phyloP scores from a whole-genome alignment of 1,140 invertebrate genomes.

The Microplitis demolitor region DNA sequence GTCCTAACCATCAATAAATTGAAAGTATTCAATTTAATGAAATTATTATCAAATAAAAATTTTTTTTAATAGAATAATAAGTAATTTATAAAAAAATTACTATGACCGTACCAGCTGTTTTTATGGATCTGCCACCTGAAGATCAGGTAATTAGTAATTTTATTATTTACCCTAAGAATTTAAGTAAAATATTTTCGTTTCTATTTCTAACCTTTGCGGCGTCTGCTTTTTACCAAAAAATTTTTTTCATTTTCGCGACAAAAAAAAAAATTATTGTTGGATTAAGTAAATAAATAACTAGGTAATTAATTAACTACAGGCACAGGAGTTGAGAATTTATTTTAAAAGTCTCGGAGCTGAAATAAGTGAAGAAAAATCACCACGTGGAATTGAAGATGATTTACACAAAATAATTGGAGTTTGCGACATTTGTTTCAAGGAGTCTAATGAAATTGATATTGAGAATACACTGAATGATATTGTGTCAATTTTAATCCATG shows the following conservation, averaged over 20 bases:
- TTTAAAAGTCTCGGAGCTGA: constrained; percentile 90
- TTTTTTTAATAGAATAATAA: background rate
- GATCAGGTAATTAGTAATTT: constrained; percentile 69
- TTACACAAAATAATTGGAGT: constrained; percentile 93
- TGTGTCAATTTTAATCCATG: constrained; percentile 90
- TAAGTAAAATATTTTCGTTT: background rate
- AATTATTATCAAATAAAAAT: too few relatives aligned
- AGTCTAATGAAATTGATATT: constrained; percentile 78
- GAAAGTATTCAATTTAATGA: too few relatives aligned
- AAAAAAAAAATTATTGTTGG: too few relatives aligned
- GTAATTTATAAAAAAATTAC: constrained; percentile 28
- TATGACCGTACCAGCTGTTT: constrained; percentile 79
- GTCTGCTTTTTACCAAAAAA: background rate
- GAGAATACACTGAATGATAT: constrained; percentile 87
- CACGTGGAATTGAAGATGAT: constrained; percentile 91
- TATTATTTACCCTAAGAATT: constrained; percentile 6
- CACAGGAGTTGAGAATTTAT: constrained; percentile 85
- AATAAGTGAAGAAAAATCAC: constrained; percentile 87
- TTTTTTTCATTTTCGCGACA: too few relatives aligned
- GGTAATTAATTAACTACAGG: constrained; percentile 53
- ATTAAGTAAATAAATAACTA: background rate
- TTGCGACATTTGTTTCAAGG: constrained; percentile 90
- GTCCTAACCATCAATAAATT: too few relatives aligned
- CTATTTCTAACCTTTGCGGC: background rate
- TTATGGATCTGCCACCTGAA: constrained; percentile 79